Base-by-base conservation (phyloP, 1,140 invertebrate genomes). In the Thereuonema tuberculata region DNA sequence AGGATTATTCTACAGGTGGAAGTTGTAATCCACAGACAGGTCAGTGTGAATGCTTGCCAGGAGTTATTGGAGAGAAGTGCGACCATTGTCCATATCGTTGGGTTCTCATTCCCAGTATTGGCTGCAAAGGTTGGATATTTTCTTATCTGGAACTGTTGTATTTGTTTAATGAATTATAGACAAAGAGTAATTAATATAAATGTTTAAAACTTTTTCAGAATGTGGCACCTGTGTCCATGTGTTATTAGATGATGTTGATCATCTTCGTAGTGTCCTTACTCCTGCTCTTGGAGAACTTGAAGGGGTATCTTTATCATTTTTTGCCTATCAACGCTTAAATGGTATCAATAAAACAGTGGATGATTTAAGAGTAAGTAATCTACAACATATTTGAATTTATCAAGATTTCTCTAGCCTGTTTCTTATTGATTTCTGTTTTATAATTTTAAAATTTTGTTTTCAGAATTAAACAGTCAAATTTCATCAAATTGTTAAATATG, bases 21-120 rank as follows among this genome's bases (percentile, higher is more conserved):
- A 89, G 89, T 21, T 97, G 93, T 67, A 88, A 95, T 71, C 80
- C 84, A 0, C 67, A 78, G 12, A 95, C 86, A 1, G 96, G 96
- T 0, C 87, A 93, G 63, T 99, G 96, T 71, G 82, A 87, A 57
- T 99, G 96, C 76, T 74, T 98, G 24, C 90, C 89, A 0, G 94
- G 93, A 17, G 95, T 98, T 0, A 84, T 93, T 46, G 96, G 96
- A 0, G 85, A 90, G 67, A 92, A 91, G 68, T 99, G 96, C 73
- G 92, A 98, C 65, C 82, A 85, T 2, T 99, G 96, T 73, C 89
- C 92, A 0, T 79, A 86, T 65, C 80, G 93, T 66, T 92, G 84
- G 82, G 81, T 85, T 0, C 76, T 86, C 61, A 80, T 86, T 12
- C 79, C 81, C 43, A 78, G 82, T 21, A 31, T 69, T 60, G 76